Base-by-base conservation (phyloP, 1,140 invertebrate genomes). In the Triops longicaudatus region DNA sequence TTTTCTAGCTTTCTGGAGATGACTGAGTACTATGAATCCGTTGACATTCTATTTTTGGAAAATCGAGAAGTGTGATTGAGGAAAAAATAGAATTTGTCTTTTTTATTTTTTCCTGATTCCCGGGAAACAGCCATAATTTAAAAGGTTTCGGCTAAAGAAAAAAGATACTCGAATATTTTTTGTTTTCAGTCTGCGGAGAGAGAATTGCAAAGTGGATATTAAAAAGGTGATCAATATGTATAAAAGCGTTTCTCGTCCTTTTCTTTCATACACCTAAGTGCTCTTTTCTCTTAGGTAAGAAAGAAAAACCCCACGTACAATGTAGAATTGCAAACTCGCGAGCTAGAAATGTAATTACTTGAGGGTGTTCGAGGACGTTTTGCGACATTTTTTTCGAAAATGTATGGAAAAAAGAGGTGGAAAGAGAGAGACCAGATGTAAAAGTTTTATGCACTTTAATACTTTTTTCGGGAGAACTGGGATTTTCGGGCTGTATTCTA, bases 261-360 rank as follows among this genome's bases (percentile, higher is more conserved):
- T 5, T 12, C 43, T 63, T 63, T 63, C 22, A n/a, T 63, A 6
- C 50, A 63, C 50, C 14, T 63, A 37, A 37, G 31, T 37, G 31
- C 31, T 37, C 31, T 37, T 37, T 37, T 37, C 31, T 37, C 7
- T 37, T 37, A 37, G 31, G 7, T 2, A 37, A 37, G 31, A 37
- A 37, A 37, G 31, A 7, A 37, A 37, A 37, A 37, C 31, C n/a
- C 7, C 31, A 37, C 31, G 31, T 37, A 37, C 31, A 37, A 37
- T 37, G 14, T 9, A 26, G 41, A 41, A 7, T 11, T 22, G 74
- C 10, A 75, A 42, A 31, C 74, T 44, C 17, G 73, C 17, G 22
- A 22, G 28, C 17, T 22, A 42, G 74, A 75, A 44, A 43, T 43
- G 74, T 42, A 73, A 73, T 73, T 42, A 37, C 37, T 73, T 73